These are phyloP conservation scores for Phenganax subtilis DNA, from an alignment of 92 coral and sea anemone species.

Conservation along the genomic window DNA sequence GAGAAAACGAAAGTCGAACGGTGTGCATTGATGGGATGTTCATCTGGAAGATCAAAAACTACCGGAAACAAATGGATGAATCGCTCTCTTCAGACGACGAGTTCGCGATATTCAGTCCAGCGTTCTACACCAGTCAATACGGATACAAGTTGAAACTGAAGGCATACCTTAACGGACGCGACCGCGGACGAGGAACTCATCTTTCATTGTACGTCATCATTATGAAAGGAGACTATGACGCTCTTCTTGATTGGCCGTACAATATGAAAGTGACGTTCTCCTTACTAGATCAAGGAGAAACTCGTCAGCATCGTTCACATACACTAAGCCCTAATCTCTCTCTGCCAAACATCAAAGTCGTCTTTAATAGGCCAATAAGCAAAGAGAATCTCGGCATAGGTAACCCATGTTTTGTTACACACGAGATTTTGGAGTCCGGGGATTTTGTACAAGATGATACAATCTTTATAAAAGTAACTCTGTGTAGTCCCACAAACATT, in stretches of 20 bases:
- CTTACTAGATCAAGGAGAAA: constrained; percentile 84
- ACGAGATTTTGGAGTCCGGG: constrained; percentile 73
- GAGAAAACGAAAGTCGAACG: constrained; percentile 96
- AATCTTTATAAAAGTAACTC: constrained; percentile 69
- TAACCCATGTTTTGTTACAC: constrained; percentile 94
- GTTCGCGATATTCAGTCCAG: constrained; percentile 89
- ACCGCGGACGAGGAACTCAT: constrained; percentile 88
- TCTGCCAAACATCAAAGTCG: constrained; percentile 92
- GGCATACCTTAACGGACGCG: constrained; percentile 92
- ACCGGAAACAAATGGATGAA: constrained; percentile 77
- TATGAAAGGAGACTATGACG: constrained; percentile 95
- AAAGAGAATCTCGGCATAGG: constrained; percentile 97
- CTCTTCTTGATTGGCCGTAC: constrained; percentile 94
- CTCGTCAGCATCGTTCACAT: constrained; percentile 81
- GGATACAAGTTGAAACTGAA: constrained; percentile 90
- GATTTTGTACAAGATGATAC: constrained; percentile 85
- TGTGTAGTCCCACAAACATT: constrained; percentile 9
- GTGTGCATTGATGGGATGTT: constrained; percentile 78
- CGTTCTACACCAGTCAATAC: constrained; percentile 86
- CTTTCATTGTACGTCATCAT: constrained; percentile 87
- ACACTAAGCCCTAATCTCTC: constrained; percentile 94
- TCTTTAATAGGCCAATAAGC: constrained; percentile 81
- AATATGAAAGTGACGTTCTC: constrained; percentile 92
- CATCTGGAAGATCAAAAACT: constrained; percentile 81
- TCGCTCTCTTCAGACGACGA: constrained; percentile 82